A percentile compares a stretch with the other conserved stretches of the same genome.
Evolutionary conservation across 2,888 invertebrate genomes (phyloP).

Genomic region (Caenorhabditis becei): DNA sequence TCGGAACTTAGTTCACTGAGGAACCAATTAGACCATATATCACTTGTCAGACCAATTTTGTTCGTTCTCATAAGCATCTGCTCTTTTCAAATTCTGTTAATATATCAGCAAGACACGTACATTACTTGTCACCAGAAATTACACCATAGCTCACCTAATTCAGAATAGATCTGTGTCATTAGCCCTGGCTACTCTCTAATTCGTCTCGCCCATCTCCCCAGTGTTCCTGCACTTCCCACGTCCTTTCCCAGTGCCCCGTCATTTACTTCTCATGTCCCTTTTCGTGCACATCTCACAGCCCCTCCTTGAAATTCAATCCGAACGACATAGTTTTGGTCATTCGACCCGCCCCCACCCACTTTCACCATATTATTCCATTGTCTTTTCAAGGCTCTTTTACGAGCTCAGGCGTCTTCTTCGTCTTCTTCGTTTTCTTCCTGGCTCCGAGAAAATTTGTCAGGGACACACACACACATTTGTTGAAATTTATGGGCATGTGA

Average conservation of each 20-base stretch:
- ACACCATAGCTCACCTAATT: too few relatives aligned
- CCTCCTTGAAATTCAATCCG: slow-evolving; percentile 49
- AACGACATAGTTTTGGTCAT: slow-evolving; percentile 17
- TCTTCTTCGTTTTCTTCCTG: background rate
- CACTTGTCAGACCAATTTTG: too few relatives aligned
- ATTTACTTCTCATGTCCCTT: slow-evolving; percentile 26
- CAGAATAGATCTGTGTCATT: too few relatives aligned
- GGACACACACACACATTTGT: slow-evolving; percentile 7
- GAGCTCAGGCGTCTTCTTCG: background rate
- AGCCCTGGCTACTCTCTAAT: too few relatives aligned
- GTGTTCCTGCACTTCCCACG: background rate
- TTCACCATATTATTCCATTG: slow-evolving; percentile 16
- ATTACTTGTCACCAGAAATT: too few relatives aligned
- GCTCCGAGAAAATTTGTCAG: slow-evolving; percentile 3
- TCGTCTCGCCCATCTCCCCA: too few relatives aligned
- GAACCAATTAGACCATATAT: too few relatives aligned
- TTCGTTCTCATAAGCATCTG: too few relatives aligned
- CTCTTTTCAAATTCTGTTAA: too few relatives aligned
- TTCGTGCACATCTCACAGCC: slow-evolving; percentile 35
- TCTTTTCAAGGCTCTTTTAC: slow-evolving; percentile 10
- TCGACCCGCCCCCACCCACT: background rate
- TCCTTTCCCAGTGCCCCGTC: background rate
- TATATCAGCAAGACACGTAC: too few relatives aligned
- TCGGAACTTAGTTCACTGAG: too few relatives aligned
- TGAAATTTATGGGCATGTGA: slow-evolving; percentile 21